Base-by-base conservation (phyloP, 2,797 vertebrate genomes). In the Eulemur coronatus region DNA sequence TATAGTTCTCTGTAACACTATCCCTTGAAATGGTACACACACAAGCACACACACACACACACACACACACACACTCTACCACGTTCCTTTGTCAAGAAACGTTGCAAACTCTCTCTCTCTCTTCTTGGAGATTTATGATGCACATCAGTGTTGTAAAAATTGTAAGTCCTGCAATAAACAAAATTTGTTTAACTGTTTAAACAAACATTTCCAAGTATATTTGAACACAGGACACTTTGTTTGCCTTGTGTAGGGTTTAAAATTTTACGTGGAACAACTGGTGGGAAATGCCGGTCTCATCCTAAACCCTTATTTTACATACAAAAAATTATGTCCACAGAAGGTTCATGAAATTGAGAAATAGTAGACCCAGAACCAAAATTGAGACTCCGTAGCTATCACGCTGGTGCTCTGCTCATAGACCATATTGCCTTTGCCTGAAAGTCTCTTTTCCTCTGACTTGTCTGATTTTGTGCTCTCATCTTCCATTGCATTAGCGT, bases 121-220 rank as follows among this genome's bases (percentile, higher is more conserved):
- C 20, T 50, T 88, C 14, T 92, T 84, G 20, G 73, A 69, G 80
- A 88, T 84, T 96, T 33, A 55, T 20, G 52, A 75, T 75, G 22
- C 35, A 63, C 22, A 50, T 43, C 48, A n/a, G 28, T 24, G 57
- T 73, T 87, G 28, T 75, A 96, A 94, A 97, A 96, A 41, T 84
- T 46, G 0, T 67, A 93, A 95, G 63, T 87, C 63, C 70, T 50
- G 33, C 41, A 84, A 85, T 84, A 96, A 84, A 89, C 28, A 94
- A 50, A 95, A 90, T 61, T 52, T 90, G n/a, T 59, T 88, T 73
- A 86, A 84, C 41, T 59, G 30, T 85, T 87, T 93, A 95, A 93
- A 89, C 41, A 94, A 92, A 88, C n/a, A 94, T 94, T 82, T 61
- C 24, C 78, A 76, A 67, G 79, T 80, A 15, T 97, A 35, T 91